Evolutionary conservation across 2,888 invertebrate genomes (phyloP).

Genomic region (Tipula unca): DNA sequence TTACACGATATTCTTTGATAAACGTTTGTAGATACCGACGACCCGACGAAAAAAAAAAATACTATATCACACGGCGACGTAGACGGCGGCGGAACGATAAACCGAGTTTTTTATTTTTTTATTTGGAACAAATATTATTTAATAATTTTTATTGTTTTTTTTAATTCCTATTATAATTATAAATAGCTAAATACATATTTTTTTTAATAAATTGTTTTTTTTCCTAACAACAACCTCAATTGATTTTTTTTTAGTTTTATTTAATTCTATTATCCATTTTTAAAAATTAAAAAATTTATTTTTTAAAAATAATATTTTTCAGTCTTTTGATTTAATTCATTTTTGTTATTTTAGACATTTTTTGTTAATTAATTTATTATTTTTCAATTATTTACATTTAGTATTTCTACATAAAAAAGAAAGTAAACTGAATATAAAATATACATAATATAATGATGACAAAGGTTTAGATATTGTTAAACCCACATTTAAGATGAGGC

Average conservation of each 20-base stretch:
- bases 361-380: not conserved
- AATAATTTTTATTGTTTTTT: not conserved
- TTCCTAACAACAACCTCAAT: not conserved
- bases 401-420: not conserved
- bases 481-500: not conserved
- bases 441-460: not conserved
- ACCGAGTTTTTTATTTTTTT: constrained; percentile 9
- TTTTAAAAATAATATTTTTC: not conserved
- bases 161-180: constrained; percentile 14
- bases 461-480: not conserved
- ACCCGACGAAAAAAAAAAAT: constrained; percentile 1
- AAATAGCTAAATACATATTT: not conserved
- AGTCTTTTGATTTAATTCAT: constrained; percentile 14
- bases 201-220: not conserved
- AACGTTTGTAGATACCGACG: not conserved
- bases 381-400: not conserved
- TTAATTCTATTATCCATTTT: not conserved
- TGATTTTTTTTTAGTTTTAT: not conserved
- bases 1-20: not conserved
- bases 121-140: constrained; percentile 19
- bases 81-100: not conserved
- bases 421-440: not conserved
- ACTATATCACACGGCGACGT: not conserved
- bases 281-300: constrained; percentile 2
- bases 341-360: not conserved